These are phyloP conservation scores for Laterallus jamaicensis DNA, from an alignment of 2,113 vertebrate species.

Conservation along the genomic window DNA sequence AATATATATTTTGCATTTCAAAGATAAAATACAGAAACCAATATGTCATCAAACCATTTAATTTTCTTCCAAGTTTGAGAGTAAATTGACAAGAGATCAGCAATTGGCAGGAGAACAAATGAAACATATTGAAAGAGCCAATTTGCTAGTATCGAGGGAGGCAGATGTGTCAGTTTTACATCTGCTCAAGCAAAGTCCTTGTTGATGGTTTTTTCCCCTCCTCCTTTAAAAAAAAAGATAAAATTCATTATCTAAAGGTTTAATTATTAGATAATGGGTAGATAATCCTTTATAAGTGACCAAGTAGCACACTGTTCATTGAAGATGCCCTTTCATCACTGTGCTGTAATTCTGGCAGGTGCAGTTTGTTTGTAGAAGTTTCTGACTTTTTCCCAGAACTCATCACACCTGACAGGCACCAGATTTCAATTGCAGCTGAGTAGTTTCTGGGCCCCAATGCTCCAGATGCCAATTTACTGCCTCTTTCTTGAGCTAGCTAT, in stretches of 20 bases:
- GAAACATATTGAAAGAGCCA: constrained; percentile 52
- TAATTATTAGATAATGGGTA: constrained; percentile 46
- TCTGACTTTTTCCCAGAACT: background rate
- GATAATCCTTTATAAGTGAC: constrained; percentile 14
- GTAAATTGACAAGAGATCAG: constrained; percentile 53
- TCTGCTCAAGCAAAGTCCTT: constrained; percentile 30
- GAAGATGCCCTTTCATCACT: background rate
- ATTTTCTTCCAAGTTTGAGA: constrained; percentile 55
- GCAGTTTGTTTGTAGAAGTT: background rate
- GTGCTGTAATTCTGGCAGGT: background rate
- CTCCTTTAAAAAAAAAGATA: background rate
- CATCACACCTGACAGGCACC: background rate
- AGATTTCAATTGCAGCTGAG: constrained; percentile 35
- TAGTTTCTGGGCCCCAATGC: background rate
- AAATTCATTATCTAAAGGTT: constrained; percentile 4
- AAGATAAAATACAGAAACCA: constrained; percentile 51
- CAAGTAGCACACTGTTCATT: background rate
- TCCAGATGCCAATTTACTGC: constrained; percentile 35
- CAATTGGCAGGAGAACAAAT: constrained; percentile 67
- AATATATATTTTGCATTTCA: constrained; percentile 58
- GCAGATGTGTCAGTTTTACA: constrained; percentile 54
- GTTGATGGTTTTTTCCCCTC: background rate
- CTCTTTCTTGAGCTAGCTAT: background rate
- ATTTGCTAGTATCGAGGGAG: constrained; percentile 18
- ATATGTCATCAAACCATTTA: constrained; percentile 58